Percentiles rank a stretch among this genome's conserved stretches.
phyloP scores from a whole-genome alignment of 2,888 invertebrate species.

The Trisateles emortualis region DNA sequence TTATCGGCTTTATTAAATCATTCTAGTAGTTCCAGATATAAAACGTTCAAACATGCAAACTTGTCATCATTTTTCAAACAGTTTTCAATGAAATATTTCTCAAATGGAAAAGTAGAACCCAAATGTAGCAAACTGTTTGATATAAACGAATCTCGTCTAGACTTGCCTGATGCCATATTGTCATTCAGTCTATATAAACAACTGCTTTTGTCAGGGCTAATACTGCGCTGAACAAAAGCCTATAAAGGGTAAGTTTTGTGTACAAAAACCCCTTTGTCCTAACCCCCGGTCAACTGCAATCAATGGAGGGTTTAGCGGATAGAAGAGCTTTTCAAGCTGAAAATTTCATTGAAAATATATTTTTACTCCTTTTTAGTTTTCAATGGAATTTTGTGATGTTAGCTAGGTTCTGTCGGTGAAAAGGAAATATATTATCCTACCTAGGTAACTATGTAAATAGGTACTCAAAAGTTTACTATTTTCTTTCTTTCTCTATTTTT shows the following conservation, averaged over 20 bases:
- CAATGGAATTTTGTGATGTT: neutral
- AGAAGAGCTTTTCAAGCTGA: constrained; percentile 14
- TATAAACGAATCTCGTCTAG: neutral
- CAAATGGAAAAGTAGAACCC: too few relatives aligned
- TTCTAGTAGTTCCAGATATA: too few relatives aligned
- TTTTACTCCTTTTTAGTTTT: constrained; percentile 9
- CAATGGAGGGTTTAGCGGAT: constrained; percentile 18
- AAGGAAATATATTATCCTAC: too few relatives aligned
- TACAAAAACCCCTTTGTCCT: constrained; percentile 26
- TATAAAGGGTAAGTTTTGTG: neutral
- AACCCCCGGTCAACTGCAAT: constrained; percentile 14
- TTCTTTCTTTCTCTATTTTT: too few relatives aligned
- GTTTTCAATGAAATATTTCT: too few relatives aligned
- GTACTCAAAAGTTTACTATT: too few relatives aligned
- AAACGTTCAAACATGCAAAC: too few relatives aligned
- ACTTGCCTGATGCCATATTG: neutral
- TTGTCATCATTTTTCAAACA: too few relatives aligned
- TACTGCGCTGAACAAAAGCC: constrained; percentile 3
- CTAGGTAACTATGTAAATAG: too few relatives aligned
- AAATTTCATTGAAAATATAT: constrained; percentile 42
- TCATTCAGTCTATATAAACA: constrained; percentile 15
- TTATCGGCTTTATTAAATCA: too few relatives aligned
- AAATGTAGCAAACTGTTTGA: too few relatives aligned
- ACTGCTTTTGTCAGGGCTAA: constrained; percentile 5
- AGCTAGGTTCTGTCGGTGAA: neutral